These are phyloP conservation scores for Telenomus remus DNA, from an alignment of 1,140 invertebrate species.

Conservation along the genomic window DNA sequence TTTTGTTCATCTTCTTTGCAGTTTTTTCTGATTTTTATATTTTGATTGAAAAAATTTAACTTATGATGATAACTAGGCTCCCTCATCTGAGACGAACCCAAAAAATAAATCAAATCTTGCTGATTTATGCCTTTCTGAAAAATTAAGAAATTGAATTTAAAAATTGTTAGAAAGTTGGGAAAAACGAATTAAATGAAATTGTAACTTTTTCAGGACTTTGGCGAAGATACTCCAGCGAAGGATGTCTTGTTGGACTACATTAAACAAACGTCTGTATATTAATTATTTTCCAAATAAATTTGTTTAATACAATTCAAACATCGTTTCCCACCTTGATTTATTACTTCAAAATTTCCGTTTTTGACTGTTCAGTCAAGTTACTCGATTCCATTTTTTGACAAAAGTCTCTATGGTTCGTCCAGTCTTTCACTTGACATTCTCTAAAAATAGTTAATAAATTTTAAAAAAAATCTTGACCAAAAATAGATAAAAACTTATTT, in stretches of 20 bases:
- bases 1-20: too few relatives aligned
- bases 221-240: conserved; percentile 94
- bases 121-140: conserved; percentile 68
- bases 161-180: not conserved
- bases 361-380: conserved; percentile 27
- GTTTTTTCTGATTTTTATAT: not conserved
- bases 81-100: conserved; percentile 74
- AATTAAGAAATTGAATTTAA: not conserved
- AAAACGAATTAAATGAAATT: not conserved
- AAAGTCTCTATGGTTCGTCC: conserved; percentile 68
- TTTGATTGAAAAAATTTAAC: not conserved
- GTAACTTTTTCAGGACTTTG: conserved; percentile 86
- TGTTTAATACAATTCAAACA: conserved; percentile 9
- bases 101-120: conserved; percentile 66
- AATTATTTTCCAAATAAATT: conserved; percentile 66
- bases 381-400: conserved; percentile 62
- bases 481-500: too few relatives aligned
- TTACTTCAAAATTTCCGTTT: not conserved
- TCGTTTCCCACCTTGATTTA: conserved; percentile 4
- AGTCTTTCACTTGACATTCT: conserved; percentile 74
- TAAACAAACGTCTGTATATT: conserved; percentile 78
- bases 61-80: conserved; percentile 73
- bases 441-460: conserved; percentile 49
- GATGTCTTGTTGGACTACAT: conserved; percentile 95
- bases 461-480: too few relatives aligned